Percentiles rank a stretch among this genome's conserved stretches.
Evolutionary conservation across 1,140 invertebrate species (phyloP).

Genomic region (Bathynomus jamesi): DNA sequence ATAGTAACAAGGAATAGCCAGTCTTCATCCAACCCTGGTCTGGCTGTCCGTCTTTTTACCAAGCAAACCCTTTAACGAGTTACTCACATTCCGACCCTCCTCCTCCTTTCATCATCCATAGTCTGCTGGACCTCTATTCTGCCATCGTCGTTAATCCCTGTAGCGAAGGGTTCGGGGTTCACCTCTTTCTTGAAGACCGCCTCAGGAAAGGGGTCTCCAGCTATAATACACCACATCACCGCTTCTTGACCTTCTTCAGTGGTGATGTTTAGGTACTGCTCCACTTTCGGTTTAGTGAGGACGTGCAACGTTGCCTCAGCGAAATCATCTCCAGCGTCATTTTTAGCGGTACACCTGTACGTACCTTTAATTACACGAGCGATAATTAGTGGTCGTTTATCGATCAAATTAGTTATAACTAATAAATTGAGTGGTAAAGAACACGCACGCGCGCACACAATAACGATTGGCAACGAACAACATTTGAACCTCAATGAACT

Average conservation of each 20-base stretch:
- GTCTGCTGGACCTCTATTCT: conserved; percentile 39
- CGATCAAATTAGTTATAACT: no score
- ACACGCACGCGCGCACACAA: no score
- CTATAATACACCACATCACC: conserved; percentile 62
- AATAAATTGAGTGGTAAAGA: no score
- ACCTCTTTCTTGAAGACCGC: conserved; percentile 58
- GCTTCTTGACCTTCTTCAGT: conserved; percentile 55
- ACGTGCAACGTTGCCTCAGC: conserved; percentile 52
- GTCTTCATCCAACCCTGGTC: no score
- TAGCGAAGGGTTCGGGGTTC: conserved; percentile 29
- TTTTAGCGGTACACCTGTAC: conserved; percentile 74
- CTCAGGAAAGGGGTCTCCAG: conserved; percentile 66
- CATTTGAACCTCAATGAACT: no score
- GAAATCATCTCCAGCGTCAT: conserved; percentile 60
- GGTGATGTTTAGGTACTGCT: conserved; percentile 65
- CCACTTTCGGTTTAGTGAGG: conserved; percentile 67
- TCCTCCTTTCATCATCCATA: conserved; percentile 33
- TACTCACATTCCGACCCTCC: conserved; percentile 81
- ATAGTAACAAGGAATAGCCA: no score
- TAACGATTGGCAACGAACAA: no score
- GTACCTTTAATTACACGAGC: no score
- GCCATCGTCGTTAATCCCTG: conserved; percentile 39
- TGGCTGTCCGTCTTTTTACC: no score
- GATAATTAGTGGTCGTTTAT: no score
- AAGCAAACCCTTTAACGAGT: no score